Conservation (phyloP, 1,140 invertebrate genomes). For the Sycophaga agraensis region DNA sequence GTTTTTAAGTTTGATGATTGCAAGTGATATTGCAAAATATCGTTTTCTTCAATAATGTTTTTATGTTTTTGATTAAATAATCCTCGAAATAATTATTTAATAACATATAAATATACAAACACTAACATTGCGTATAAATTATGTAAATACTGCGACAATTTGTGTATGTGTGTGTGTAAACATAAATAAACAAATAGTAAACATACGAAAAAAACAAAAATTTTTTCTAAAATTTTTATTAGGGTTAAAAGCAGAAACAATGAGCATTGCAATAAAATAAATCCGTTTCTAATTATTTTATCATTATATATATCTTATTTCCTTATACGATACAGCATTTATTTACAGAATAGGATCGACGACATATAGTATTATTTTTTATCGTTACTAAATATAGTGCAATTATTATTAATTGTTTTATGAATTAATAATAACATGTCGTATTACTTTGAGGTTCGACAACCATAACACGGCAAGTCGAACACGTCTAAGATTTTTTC, state of each 20-base stretch:
- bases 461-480: neutral
- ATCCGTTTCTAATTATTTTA: conserved; percentile 11
- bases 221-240: conserved; percentile 7
- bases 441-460: conserved; percentile 21
- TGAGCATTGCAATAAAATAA: neutral
- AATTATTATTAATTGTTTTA: conserved; percentile 37
- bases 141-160: no score
- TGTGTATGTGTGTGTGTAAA: no score
- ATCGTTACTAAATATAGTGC: conserved; percentile 37
- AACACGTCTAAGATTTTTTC: neutral
- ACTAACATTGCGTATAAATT: no score
- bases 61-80: no score
- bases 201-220: neutral
- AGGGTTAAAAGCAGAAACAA: conserved; percentile 7
- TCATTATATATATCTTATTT: conserved; percentile 29
- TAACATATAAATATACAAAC: no score
- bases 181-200: no score
- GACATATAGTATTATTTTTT: conserved; percentile 38
- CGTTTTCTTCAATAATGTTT: no score
- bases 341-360: conserved; percentile 28
- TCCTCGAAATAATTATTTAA: no score
- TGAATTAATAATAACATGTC: conserved; percentile 36
- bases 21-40: no score
- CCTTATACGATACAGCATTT: conserved; percentile 28
- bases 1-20: no score